Conservation (phyloP, 2,113 vertebrate species). For the Pachyramphus minor region DNA sequence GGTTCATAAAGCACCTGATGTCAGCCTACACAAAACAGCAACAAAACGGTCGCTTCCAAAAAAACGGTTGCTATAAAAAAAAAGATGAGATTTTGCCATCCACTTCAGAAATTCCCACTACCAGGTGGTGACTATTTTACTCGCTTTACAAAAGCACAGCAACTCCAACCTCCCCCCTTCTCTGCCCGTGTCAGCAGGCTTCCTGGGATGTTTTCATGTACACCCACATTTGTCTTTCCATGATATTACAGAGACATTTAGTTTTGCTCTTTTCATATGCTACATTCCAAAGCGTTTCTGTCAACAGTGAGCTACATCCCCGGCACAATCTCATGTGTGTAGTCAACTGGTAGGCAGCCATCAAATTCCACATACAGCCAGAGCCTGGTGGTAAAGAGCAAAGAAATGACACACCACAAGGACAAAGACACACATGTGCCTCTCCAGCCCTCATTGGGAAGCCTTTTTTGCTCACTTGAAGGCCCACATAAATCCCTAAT, state of each 20-base stretch:
- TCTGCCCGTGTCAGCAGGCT: background rate
- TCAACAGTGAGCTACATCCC: background rate
- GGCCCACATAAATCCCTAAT: background rate
- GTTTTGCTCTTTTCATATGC: background rate
- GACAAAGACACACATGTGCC: background rate
- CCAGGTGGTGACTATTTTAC: background rate
- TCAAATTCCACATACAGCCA: background rate
- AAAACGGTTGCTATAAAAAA: background rate
- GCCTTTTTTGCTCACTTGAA: background rate
- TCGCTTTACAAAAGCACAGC: background rate
- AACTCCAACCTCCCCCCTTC: background rate
- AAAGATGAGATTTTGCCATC: background rate
- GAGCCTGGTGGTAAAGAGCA: background rate
- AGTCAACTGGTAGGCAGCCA: background rate
- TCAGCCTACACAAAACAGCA: background rate
- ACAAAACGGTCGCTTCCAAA: background rate
- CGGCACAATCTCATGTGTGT: background rate
- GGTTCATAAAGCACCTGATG: background rate
- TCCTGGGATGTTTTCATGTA: background rate
- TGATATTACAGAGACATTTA: background rate
- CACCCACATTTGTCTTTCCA: slow-evolving; percentile 44
- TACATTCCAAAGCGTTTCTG: background rate
- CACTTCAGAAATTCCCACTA: background rate
- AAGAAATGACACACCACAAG: background rate
- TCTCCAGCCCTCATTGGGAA: background rate